Percentiles rank a stretch among this genome's conserved stretches.
These are phyloP conservation scores for Parapsyche elsis DNA, from an alignment of 1,140 invertebrate species.

Conservation along the genomic window DNA sequence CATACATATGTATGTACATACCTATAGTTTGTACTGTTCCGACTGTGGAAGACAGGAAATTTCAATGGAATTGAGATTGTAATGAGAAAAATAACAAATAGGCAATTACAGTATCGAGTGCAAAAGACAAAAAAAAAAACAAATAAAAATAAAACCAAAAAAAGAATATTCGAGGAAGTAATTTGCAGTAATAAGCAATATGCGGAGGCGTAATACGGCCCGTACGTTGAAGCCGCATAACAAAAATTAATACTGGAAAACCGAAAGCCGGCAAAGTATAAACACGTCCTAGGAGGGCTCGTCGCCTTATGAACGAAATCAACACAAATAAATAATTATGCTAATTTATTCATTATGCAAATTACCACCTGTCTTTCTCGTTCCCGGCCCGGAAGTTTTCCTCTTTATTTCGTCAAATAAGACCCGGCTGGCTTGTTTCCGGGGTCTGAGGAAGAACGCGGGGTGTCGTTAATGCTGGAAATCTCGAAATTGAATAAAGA, in stretches of 20 bases:
- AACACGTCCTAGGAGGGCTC: constrained; percentile 26
- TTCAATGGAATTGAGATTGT: too few relatives aligned
- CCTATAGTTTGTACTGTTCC: too few relatives aligned
- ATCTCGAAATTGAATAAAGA: constrained; percentile 36
- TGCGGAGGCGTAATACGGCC: constrained; percentile 9
- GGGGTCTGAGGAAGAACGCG: neutral
- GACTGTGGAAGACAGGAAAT: too few relatives aligned
- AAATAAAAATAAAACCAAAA: too few relatives aligned
- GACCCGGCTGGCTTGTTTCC: constrained; percentile 29
- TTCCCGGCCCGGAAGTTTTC: constrained; percentile 1
- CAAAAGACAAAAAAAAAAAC: neutral
- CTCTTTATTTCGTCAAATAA: constrained; percentile 38
- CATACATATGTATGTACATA: too few relatives aligned
- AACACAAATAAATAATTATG: constrained; percentile 53
- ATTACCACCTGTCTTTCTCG: constrained; percentile 44
- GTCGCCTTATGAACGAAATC: constrained; percentile 42
- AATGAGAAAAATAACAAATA: too few relatives aligned
- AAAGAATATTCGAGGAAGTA: neutral
- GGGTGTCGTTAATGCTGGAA: constrained; percentile 9
- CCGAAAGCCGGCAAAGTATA: constrained; percentile 26
- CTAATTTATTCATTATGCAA: constrained; percentile 52
- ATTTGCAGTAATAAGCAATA: neutral
- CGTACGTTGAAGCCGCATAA: neutral
- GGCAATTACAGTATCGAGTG: too few relatives aligned
- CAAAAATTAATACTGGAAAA: constrained; percentile 43